phyloP scores from a whole-genome alignment of 2,888 invertebrate genomes.

The Sarcophaga subvicina region DNA sequence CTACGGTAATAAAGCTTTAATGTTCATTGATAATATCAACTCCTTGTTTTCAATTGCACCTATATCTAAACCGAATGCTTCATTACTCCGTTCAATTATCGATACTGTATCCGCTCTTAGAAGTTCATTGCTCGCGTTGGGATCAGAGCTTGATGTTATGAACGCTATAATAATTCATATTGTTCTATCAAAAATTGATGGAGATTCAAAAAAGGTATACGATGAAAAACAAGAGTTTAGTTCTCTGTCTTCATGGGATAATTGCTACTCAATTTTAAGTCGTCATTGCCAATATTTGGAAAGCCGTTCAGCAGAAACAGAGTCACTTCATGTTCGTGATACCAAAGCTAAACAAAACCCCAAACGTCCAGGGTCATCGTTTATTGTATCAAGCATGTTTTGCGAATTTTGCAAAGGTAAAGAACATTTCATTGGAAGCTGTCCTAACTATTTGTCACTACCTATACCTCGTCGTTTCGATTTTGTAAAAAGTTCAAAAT shows the following conservation, averaged over 20 bases:
- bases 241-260: constrained; percentile 31
- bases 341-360: not conserved
- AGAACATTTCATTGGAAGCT: constrained; percentile 6
- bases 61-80: constrained; percentile 12
- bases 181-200: constrained; percentile 39
- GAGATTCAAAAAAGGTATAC: constrained; percentile 24
- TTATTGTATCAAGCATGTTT: constrained; percentile 3
- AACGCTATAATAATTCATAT: constrained; percentile 36
- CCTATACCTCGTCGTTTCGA: constrained; percentile 28
- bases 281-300: constrained; percentile 16
- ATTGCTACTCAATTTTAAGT: constrained; percentile 12
- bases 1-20: constrained; percentile 28
- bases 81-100: constrained; percentile 15
- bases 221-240: constrained; percentile 45
- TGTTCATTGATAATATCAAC: constrained; percentile 30
- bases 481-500: constrained; percentile 40
- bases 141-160: constrained; percentile 28
- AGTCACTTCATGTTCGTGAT: not conserved
- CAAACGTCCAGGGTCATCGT: constrained; percentile 8
- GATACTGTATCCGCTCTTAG: constrained; percentile 19
- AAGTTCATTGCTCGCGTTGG: constrained; percentile 30
- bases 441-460: constrained; percentile 19
- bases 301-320: not conserved
- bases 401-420: constrained; percentile 29
- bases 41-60: constrained; percentile 17